Evolutionary conservation across 2,113 vertebrate species (phyloP).

Genomic region (Chamaetylas fuelleborni): DNA sequence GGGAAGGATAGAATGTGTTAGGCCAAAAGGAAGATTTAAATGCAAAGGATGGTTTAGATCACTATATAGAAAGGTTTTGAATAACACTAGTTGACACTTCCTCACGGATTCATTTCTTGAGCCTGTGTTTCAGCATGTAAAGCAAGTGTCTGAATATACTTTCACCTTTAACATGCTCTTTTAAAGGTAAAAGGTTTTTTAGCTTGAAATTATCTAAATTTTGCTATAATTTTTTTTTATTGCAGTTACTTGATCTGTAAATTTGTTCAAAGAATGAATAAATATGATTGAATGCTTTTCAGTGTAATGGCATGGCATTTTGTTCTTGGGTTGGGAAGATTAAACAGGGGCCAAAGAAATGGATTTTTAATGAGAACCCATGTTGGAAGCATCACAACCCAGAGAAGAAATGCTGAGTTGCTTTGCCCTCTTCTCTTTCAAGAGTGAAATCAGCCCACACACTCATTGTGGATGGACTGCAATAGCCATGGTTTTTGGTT

Average conservation of each 20-base stretch:
- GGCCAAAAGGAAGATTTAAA: background rate
- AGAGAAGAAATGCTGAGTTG: background rate
- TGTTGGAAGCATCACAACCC: background rate
- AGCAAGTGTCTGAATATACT: background rate
- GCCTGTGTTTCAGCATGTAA: background rate
- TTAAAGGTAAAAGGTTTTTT: background rate
- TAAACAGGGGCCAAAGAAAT: background rate
- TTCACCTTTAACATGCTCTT: background rate
- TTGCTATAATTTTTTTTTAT: background rate
- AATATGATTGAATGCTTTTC: background rate
- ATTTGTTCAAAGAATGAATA: constrained; percentile 26
- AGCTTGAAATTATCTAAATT: background rate
- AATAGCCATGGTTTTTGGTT: background rate
- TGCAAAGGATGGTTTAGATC: background rate
- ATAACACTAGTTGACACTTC: background rate
- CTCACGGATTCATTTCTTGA: background rate
- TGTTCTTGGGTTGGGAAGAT: background rate
- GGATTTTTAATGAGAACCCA: background rate
- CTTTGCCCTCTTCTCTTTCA: background rate
- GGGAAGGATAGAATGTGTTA: background rate
- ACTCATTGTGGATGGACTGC: background rate
- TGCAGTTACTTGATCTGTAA: constrained; percentile 9
- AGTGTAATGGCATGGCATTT: background rate
- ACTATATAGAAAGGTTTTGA: background rate
- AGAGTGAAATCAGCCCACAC: accelerated